Percentiles rank a stretch among this genome's conserved stretches.
Evolutionary conservation across 2,797 vertebrate species (phyloP).

Genomic region (Threskiornis aethiopicus): DNA sequence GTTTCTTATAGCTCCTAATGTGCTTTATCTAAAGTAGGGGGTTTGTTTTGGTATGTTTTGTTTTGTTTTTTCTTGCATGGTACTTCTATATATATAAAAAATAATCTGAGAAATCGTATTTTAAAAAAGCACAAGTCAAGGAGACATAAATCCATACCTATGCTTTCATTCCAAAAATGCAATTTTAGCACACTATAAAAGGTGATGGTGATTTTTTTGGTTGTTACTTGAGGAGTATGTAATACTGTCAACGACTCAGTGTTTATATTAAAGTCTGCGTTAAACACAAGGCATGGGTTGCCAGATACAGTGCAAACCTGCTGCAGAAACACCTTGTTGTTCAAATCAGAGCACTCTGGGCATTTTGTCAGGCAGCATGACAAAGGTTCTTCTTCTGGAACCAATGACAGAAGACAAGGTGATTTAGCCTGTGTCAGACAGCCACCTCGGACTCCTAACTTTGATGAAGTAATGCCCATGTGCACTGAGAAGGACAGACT

Average conservation of each 20-base stretch:
- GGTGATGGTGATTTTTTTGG: fast-evolving
- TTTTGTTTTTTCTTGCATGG: neutral
- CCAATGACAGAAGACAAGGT: neutral
- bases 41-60: neutral
- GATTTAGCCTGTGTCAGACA: neutral
- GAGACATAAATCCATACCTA: neutral
- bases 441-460: neutral
- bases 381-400: neutral
- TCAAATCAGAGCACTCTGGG: neutral
- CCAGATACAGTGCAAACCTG: neutral
- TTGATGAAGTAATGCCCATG: neutral
- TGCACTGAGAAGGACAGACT: neutral
- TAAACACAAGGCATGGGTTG: neutral
- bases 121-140: neutral
- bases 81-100: neutral
- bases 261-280: neutral
- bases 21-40: neutral
- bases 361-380: neutral
- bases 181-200: neutral
- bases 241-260: neutral
- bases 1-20: neutral
- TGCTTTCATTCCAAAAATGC: neutral
- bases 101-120: fast-evolving
- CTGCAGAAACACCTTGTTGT: neutral
- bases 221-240: neutral